Evolutionary conservation across 2,113 vertebrate genomes (phyloP).

Genomic region (Limnothrissa miodon): DNA sequence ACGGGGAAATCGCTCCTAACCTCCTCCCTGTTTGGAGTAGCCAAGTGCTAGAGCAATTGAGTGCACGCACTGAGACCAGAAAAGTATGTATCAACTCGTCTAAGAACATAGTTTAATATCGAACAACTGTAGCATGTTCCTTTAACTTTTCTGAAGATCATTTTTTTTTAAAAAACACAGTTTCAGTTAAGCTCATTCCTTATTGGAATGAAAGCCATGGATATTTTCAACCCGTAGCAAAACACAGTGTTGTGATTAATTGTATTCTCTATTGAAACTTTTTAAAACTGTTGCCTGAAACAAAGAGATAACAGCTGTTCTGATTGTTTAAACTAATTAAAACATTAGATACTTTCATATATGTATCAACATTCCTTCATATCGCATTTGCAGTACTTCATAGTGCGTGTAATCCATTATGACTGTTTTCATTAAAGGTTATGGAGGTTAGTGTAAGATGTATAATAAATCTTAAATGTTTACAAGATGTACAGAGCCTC

Average conservation of each 20-base stretch:
- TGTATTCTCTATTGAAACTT: constrained; percentile 14
- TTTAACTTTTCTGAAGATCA: neutral
- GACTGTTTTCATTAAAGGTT: constrained; percentile 15
- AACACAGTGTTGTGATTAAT: constrained; percentile 11
- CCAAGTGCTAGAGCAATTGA: too few species aligned
- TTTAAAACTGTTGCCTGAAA: constrained; percentile 17
- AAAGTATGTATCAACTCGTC: too few species aligned
- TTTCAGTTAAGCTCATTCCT: neutral
- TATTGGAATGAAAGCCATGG: constrained; percentile 24
- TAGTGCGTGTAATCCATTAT: neutral
- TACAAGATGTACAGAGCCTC: constrained; percentile 17
- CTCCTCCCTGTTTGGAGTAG: too few species aligned
- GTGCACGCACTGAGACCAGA: too few species aligned
- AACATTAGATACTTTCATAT: constrained; percentile 14
- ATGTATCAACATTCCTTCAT: constrained; percentile 21
- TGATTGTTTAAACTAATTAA: constrained; percentile 13
- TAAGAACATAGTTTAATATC: too few species aligned
- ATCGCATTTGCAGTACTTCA: constrained; percentile 16
- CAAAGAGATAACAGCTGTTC: constrained; percentile 17
- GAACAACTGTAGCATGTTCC: too few species aligned
- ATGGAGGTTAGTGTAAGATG: constrained; percentile 15
- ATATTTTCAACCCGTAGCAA: constrained; percentile 5
- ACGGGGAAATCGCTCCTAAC: too few species aligned
- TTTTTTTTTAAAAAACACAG: neutral
- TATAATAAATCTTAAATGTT: constrained; percentile 14